These are phyloP conservation scores for Psittacula cyanocephala DNA, from an alignment of 2,113 vertebrate species.

Conservation along the genomic window DNA sequence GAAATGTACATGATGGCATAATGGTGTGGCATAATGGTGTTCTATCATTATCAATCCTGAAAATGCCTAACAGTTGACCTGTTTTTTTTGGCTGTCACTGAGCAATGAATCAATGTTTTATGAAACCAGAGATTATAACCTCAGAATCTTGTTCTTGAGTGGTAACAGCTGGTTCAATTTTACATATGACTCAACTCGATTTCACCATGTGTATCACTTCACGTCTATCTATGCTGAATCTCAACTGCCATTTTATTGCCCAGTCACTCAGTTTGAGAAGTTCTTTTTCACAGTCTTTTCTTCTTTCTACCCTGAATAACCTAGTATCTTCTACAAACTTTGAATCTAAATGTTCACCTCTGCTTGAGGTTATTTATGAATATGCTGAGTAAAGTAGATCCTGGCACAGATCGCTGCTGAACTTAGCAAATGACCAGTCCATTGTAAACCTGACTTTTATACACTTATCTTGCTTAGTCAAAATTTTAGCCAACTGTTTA, in stretches of 20 bases:
- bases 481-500: not conserved
- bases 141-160: slow-evolving; percentile 5
- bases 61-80: not conserved
- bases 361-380: not conserved
- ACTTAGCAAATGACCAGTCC: not conserved
- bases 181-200: not conserved
- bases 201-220: not conserved
- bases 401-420: not conserved
- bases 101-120: slow-evolving; percentile 30
- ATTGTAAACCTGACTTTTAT: not conserved
- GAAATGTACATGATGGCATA: not conserved
- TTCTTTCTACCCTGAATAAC: not conserved
- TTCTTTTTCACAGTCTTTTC: not conserved
- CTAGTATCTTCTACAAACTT: not conserved
- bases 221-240: not conserved
- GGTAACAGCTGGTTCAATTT: slow-evolving; percentile 32
- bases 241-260: not conserved
- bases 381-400: not conserved
- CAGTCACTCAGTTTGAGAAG: not conserved
- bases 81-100: not conserved
- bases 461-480: not conserved
- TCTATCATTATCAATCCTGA: not conserved
- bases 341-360: not conserved
- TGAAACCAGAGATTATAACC: slow-evolving; percentile 13
- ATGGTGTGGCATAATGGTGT: not conserved